Percentiles rank a stretch among this genome's conserved stretches.
Evolutionary conservation across 2,797 vertebrate species (phyloP).

Genomic region (Syndactyla subalaris): DNA sequence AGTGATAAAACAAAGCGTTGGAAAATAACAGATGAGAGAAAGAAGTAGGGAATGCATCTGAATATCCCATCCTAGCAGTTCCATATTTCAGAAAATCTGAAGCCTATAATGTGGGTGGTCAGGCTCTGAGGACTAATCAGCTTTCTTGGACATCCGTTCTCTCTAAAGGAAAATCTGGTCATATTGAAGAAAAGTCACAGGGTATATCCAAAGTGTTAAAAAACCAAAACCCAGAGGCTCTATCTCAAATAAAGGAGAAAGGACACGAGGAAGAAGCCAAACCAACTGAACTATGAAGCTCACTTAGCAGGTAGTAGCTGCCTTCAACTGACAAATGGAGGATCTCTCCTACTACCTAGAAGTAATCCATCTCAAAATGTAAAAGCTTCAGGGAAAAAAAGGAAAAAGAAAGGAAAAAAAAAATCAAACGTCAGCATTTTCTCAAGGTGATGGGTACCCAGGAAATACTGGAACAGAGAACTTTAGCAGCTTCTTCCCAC

Average conservation of each 20-base stretch:
- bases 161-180: not conserved
- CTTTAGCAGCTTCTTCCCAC: not conserved
- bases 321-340: not conserved
- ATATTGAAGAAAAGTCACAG: not conserved
- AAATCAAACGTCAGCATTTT: not conserved
- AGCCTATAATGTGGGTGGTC: not conserved
- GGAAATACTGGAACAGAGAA: not conserved
- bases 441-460: not conserved
- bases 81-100: not conserved
- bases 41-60: not conserved
- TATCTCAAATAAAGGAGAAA: not conserved
- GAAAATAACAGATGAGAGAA: not conserved
- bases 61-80: not conserved
- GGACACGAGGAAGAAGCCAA: not conserved
- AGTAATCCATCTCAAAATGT: not conserved
- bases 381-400: not conserved
- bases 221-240: not conserved
- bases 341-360: not conserved
- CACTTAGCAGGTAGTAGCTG: not conserved
- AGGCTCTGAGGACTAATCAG: not conserved
- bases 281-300: not conserved
- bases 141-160: not conserved
- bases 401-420: not conserved
- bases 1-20: not conserved
- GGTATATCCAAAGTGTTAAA: not conserved